Conservation (phyloP, 2,113 vertebrate genomes). For the Melospiza melodia region DNA sequence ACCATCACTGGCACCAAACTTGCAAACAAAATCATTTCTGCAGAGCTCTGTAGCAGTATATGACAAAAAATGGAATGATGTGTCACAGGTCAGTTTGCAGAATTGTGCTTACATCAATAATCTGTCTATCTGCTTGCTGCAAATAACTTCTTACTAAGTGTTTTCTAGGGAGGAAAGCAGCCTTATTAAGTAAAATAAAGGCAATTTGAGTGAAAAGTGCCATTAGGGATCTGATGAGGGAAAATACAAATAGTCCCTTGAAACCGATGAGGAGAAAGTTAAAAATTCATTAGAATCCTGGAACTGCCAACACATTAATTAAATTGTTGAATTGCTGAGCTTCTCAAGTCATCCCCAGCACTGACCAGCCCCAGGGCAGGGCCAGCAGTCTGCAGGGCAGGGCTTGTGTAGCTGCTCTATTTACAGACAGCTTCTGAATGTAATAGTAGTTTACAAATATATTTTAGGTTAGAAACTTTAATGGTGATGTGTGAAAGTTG, state of each 20-base stretch:
- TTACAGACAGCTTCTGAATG: not conserved
- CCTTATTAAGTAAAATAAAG: not conserved
- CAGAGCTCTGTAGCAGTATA: not conserved
- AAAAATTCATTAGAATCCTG: not conserved
- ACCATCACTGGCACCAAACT: not conserved
- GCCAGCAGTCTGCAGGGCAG: not conserved
- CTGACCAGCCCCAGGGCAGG: not conserved
- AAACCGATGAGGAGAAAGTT: not conserved
- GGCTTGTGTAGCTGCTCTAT: not conserved
- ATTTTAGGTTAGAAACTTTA: not conserved
- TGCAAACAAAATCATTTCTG: not conserved
- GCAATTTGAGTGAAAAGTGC: not conserved
- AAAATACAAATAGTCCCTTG: not conserved
- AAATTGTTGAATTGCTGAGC: not conserved
- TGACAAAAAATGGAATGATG: not conserved
- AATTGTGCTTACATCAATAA: not conserved
- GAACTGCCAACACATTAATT: not conserved
- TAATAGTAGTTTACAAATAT: not conserved
- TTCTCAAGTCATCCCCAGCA: not conserved
- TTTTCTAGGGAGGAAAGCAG: not conserved
- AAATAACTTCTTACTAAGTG: not conserved
- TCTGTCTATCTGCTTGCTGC: not conserved
- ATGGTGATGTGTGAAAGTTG: not conserved
- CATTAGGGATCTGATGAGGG: not conserved
- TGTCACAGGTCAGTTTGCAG: not conserved